phyloP scores from a whole-genome alignment of 1,140 invertebrate genomes.

The Drosophila auraria region DNA sequence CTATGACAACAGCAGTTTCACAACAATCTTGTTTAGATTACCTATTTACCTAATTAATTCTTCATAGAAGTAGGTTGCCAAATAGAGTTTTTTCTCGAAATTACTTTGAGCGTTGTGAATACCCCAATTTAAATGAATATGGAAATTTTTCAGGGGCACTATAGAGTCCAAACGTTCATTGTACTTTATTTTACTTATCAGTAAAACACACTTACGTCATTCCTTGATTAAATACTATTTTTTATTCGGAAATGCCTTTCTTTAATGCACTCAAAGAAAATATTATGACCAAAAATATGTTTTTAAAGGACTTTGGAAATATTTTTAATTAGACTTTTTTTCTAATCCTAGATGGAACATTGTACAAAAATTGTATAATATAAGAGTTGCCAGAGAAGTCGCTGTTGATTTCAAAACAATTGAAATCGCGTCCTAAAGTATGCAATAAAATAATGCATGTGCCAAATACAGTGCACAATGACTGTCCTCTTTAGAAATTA shows the following conservation, averaged over 20 bases:
- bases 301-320: not conserved
- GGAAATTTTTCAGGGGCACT: not conserved
- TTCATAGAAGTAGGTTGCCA: not conserved
- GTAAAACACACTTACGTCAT: not conserved
- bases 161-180: not conserved
- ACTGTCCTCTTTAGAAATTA: not conserved
- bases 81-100: not conserved
- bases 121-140: not conserved
- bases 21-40: not conserved
- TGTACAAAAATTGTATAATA: too few species aligned
- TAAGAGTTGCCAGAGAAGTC: not conserved
- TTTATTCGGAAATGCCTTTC: constrained; percentile 4
- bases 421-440: not conserved
- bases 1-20: not conserved
- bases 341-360: not conserved
- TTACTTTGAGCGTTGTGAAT: not conserved
- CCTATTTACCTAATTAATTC: not conserved
- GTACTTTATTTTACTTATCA: not conserved
- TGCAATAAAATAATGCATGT: not conserved
- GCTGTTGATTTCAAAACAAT: not conserved
- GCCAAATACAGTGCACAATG: not conserved
- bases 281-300: not conserved
- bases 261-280: not conserved
- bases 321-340: not conserved
- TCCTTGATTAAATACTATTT: not conserved